Base-by-base conservation (phyloP, 1,140 invertebrate species). In the Ooceraea biroi region DNA sequence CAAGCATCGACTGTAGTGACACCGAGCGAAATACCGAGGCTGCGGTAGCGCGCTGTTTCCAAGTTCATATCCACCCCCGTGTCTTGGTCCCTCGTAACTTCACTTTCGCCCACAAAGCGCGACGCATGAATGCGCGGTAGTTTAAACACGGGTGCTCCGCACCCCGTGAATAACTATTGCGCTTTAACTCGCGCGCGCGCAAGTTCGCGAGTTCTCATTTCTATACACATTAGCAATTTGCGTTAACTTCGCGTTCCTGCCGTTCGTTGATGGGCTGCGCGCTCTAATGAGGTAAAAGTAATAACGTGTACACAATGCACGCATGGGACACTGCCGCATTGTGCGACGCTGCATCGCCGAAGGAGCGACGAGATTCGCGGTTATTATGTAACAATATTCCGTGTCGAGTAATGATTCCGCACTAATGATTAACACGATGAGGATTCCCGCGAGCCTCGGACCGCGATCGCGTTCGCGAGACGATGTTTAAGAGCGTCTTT, bases 41-140 rank as follows among this genome's bases (percentile, higher is more conserved):
- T 2, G 7, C 69, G 3, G 69, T 74, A 74, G 69, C 41, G 57
- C 27, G 41, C 57, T 60, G 46, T 74, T 36, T 82, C 69, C 50
- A 82, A 74, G 52, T 82, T 74, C 19, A 55, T 41, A 61, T 74
- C 71, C 63, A 41, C 36, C 30, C 36, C 36, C 36, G 36, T 60
- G 63, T 84, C 83, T 84, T 84, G 41, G 44, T 60, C 52, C 83
- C 36, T 7, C 36, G 36, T 57, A 84, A 84, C 83, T 84, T 84
- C 83, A 84, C 83, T 80, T 84, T 84, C 83, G 61, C 83, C 78
- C 44, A 82, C 68, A 74, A 82, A 82, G 68, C 61, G 69, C 74
- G 78, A 19, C 57, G 55, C 78, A 60, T 73, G 78, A 74, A 82
- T 82, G 57, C 77, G 52, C 78, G 46, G 50, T 61, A 74, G 78